Evolutionary conservation across 2,888 invertebrate species (phyloP).

Genomic region (Drosophila pegasa): DNA sequence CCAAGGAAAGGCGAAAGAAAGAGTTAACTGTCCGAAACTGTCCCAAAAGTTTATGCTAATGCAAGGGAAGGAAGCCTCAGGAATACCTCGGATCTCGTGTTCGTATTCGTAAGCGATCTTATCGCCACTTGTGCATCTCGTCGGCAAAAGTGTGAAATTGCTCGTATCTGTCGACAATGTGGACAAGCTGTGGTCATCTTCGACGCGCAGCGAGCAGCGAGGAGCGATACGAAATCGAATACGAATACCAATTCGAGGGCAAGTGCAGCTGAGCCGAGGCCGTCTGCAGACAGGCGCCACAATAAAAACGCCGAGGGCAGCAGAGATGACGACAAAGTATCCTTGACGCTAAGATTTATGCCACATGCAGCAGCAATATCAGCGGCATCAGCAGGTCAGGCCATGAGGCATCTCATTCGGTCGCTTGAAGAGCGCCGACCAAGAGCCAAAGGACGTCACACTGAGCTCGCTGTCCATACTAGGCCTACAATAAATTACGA

Average conservation of each 20-base stretch:
- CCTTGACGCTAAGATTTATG: constrained; percentile 80
- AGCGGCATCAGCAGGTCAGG: constrained; percentile 28
- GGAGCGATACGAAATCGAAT: constrained; percentile 31
- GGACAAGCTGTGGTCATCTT: constrained; percentile 81
- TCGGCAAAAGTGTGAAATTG: constrained; percentile 73
- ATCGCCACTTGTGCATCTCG: constrained; percentile 66
- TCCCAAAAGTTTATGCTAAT: constrained; percentile 75
- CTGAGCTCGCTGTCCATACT: constrained; percentile 71
- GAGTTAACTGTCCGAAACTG: constrained; percentile 31
- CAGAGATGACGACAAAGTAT: constrained; percentile 80
- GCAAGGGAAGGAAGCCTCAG: constrained; percentile 16
- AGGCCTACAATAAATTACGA: constrained; percentile 79
- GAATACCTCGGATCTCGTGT: not conserved
- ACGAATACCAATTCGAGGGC: constrained; percentile 17
- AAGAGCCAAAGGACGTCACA: constrained; percentile 72
- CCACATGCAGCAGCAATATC: constrained; percentile 45
- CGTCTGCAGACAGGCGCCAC: constrained; percentile 77
- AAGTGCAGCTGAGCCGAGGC: constrained; percentile 14
- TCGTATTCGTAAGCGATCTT: constrained; percentile 38
- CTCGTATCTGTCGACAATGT: constrained; percentile 79
- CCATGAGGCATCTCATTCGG: constrained; percentile 27
- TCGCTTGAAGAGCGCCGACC: constrained; percentile 54
- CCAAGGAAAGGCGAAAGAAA: constrained; percentile 28
- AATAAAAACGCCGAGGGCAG: constrained; percentile 75
- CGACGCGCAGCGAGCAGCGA: constrained; percentile 59